Base-by-base conservation (phyloP, 2,797 vertebrate genomes). In the Acropternis orthonyx region DNA sequence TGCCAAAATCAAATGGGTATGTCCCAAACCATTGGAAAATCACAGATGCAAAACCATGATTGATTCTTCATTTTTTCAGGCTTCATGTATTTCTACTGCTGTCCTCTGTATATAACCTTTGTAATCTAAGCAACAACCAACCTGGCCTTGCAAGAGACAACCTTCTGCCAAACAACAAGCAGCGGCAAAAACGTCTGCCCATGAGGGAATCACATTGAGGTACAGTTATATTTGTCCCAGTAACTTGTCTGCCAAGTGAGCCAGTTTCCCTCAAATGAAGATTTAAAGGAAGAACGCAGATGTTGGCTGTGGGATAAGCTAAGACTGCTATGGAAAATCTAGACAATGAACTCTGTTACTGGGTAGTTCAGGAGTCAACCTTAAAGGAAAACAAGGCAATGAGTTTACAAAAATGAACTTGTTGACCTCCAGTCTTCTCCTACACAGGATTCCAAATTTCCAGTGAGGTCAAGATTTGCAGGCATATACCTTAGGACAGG, bases 171-270 rank as follows among this genome's bases (percentile, higher is more conserved):
- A 84, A 86, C 27, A 94, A 65, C 28, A 82, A 84, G 24, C 46
- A 86, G 69, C 16, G 92, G 55, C 77, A 93, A 89, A 93, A 92
- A 86, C 2, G 7, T 91, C 75, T 85, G 61, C 66, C 76, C 79
- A 28, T 76, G 55, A 75, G 69, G 69, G 92, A 92, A 88, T 92
- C 93, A 75, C 54, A n/a, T 1, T 82, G 93, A 96, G 80, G 85
- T 94, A 77, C 88, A 90, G 85, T 90, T 95, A 88, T 89, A 92
- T 95, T 95, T 92, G 92, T 85, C 94, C 76, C 87, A 52, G 74
- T 76, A 88, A 71, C 44, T 83, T 79, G 80, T 59, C 76, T 91
- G 92, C 82, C 94, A 96, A 93, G 77, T 22, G 23, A 93, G 62
- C 73, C 66, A 69, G 73, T 65, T 89, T 88, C 74, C 43, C 67